Conservation (phyloP, 2,888 invertebrate genomes). For the Idaea biselata region DNA sequence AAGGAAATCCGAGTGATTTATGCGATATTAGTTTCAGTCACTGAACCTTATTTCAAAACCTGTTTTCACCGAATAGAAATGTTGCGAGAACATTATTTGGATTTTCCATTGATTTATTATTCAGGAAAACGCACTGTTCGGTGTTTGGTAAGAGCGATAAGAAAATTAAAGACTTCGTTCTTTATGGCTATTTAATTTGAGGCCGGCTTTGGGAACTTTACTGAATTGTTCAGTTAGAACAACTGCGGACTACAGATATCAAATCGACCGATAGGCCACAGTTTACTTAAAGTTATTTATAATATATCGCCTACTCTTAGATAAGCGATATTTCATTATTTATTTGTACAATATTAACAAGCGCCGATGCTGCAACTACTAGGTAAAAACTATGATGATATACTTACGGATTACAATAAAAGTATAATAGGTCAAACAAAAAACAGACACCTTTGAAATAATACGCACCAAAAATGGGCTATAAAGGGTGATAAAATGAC, state of each 20-base stretch:
- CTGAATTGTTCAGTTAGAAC: neutral
- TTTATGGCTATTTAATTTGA: constrained; percentile 3
- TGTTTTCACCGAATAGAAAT: constrained; percentile 33
- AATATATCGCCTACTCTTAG: too few species aligned
- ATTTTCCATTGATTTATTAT: constrained; percentile 11
- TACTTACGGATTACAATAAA: too few species aligned
- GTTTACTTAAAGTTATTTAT: too few species aligned
- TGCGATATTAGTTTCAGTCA: constrained; percentile 46
- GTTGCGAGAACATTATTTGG: constrained; percentile 11
- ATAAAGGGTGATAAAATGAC: too few species aligned
- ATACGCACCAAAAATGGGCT: too few species aligned
- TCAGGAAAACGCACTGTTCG: neutral
- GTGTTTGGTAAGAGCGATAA: neutral
- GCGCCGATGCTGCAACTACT: too few species aligned
- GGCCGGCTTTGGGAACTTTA: neutral
- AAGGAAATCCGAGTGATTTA: constrained; percentile 46
- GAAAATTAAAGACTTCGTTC: constrained; percentile 5
- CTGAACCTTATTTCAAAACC: constrained; percentile 37
- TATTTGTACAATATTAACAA: too few species aligned
- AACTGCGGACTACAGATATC: neutral
- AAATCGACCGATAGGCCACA: too few species aligned
- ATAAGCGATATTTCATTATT: too few species aligned
- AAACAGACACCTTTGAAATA: too few species aligned
- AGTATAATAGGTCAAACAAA: too few species aligned
- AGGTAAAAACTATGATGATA: too few species aligned